A percentile compares a stretch with the other conserved stretches of the same genome.
phyloP scores from a whole-genome alignment of 2,113 vertebrate species.

The Pao palembangensis region DNA sequence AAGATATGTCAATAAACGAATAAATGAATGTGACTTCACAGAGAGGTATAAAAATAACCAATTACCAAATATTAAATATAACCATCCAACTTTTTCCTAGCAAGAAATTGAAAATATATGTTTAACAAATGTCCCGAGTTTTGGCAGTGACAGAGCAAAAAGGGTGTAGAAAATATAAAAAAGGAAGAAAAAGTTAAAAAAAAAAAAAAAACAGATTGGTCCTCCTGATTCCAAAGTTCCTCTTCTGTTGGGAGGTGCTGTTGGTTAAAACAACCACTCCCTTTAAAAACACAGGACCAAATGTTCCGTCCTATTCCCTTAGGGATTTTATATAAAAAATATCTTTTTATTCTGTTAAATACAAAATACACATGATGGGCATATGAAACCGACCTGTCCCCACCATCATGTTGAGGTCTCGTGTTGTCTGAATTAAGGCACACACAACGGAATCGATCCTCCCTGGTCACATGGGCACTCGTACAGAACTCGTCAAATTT shows the following conservation, averaged over 20 bases:
- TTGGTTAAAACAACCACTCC: neutral
- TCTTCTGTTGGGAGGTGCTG: neutral
- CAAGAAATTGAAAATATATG: neutral
- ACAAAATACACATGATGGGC: too few species aligned
- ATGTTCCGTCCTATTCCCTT: neutral
- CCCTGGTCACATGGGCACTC: too few species aligned
- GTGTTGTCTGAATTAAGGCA: too few species aligned
- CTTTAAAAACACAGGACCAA: neutral
- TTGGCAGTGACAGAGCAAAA: slow-evolving; percentile 14
- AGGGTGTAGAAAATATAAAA: slow-evolving; percentile 17
- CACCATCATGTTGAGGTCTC: too few species aligned
- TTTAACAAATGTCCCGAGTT: slow-evolving; percentile 11
- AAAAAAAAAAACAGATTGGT: slow-evolving; percentile 28
- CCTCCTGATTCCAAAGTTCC: slow-evolving; percentile 25
- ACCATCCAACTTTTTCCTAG: slow-evolving; percentile 6
- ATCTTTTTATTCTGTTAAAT: too few species aligned
- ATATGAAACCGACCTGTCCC: too few species aligned
- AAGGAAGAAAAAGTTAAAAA: slow-evolving; percentile 30
- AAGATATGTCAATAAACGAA: neutral
- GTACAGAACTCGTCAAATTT: slow-evolving; percentile 69
- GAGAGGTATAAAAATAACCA: slow-evolving; percentile 4
- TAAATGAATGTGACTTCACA: neutral
- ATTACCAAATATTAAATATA: neutral
- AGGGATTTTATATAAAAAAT: slow-evolving; percentile 1
- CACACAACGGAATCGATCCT: too few species aligned